Percentiles rank a stretch among this genome's conserved stretches.
Evolutionary conservation across 2,797 vertebrate genomes (phyloP).

Genomic region (Notolabrus celidotus): DNA sequence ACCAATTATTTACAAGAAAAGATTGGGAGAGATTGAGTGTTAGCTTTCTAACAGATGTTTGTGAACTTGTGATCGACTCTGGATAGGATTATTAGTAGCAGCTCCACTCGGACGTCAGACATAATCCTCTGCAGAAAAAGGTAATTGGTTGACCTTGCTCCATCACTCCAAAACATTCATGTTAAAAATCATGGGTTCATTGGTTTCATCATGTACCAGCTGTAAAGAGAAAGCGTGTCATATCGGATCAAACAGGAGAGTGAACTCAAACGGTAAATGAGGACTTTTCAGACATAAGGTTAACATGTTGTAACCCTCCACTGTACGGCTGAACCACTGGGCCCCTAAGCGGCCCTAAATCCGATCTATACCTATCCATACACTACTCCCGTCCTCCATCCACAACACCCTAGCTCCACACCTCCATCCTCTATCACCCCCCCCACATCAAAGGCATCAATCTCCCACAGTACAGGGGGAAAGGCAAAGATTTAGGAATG

Average conservation of each 20-base stretch:
- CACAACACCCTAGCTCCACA: constrained; percentile 67
- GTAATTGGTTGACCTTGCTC: constrained; percentile 62
- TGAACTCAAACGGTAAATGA: neutral
- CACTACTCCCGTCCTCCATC: constrained; percentile 59
- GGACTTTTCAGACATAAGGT: constrained; percentile 8
- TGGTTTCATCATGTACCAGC: constrained; percentile 31
- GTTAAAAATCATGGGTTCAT: constrained; percentile 44
- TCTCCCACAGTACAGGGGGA: constrained; percentile 86
- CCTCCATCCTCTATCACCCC: constrained; percentile 38
- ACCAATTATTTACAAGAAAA: constrained; percentile 74
- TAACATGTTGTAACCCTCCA: constrained; percentile 1
- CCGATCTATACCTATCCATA: constrained; percentile 61
- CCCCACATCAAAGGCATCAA: constrained; percentile 87
- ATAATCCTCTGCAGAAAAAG: constrained; percentile 61
- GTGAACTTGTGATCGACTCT: constrained; percentile 70
- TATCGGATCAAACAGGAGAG: neutral
- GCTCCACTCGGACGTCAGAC: constrained; percentile 50
- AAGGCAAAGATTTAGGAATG: constrained; percentile 90
- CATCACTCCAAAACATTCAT: constrained; percentile 53
- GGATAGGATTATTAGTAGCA: constrained; percentile 71
- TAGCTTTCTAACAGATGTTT: constrained; percentile 77
- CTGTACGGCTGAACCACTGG: constrained; percentile 16
- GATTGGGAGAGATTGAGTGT: constrained; percentile 67
- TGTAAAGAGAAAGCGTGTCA: constrained; percentile 28
- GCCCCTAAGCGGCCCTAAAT: constrained; percentile 37